Percentiles rank a stretch among this genome's conserved stretches.
phyloP scores from a whole-genome alignment of 2,113 vertebrate species.

The Gallinago paraguaiae region DNA sequence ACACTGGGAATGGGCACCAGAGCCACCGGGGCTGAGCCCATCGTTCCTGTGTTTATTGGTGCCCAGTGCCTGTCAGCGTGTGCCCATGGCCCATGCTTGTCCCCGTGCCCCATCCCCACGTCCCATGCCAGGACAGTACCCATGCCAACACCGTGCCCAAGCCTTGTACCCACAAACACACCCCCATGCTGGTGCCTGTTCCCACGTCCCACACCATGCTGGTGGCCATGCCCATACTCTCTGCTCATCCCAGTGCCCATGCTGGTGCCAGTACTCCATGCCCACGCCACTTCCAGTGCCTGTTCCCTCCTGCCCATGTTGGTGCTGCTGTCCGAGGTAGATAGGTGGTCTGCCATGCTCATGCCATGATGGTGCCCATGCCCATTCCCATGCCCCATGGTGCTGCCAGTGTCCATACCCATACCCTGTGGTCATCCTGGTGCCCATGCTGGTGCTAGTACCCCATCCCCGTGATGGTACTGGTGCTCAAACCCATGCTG shows the following conservation, averaged over 20 bases:
- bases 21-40: background rate
- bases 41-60: rapidly evolving
- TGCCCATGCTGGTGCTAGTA: no score
- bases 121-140: no score
- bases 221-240: background rate
- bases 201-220: background rate
- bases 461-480: no score
- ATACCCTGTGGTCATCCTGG: no score
- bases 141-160: background rate
- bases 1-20: rapidly evolving
- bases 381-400: no score
- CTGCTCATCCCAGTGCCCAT: background rate
- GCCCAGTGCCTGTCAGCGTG: rapidly evolving
- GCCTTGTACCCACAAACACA: background rate
- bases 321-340: no score
- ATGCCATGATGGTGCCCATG: no score
- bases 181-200: background rate
- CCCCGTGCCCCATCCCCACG: background rate
- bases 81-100: background rate
- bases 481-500: background rate
- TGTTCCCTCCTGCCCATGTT: no score
- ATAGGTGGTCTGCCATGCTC: no score
- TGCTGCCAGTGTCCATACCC: no score
- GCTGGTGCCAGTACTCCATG: background rate
- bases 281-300: no score